Evolutionary conservation across 2,888 invertebrate species (phyloP), one percentile per base, ranked within the genome.

Genomic region (Holacanthella duospinosa): DNA sequence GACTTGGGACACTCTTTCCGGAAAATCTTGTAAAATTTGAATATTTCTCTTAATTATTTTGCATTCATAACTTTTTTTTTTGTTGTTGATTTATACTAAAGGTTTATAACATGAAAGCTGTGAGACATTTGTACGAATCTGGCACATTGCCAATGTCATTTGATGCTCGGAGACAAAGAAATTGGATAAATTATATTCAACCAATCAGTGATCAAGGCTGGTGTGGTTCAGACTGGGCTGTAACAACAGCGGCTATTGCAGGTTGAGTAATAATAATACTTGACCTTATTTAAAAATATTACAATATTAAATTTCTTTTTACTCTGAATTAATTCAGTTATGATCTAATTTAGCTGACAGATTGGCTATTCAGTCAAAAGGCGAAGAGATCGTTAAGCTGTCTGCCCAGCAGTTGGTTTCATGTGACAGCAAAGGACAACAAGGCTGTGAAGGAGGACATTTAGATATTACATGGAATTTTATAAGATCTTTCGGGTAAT

Each of bases 221-320:
- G 80, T 87, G 95, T 75, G 94, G 89, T 0, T 85, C 93, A 0
- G 94, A 93, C 1, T 96, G 95, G 95, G 94, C 93, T 0, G 82
- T 95, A 28, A 88, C 92, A 0, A 88, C 93, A 0, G 86, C 87
- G 16, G 84, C 85, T 19, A 86, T 91, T 44, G 70, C 72, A n/a
- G 74, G 74, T 72, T 68, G 29, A 58, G 4, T 16, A n/a, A n/a
- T n/a, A n/a, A n/a, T n/a, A n/a, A n/a, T n/a, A n/a, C n/a, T n/a
- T n/a, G n/a, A n/a, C n/a, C 3, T 36, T 58, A 29, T 29, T 9
- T 16, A 58, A 29, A 24, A 26, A 28, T 29, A 58, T 58, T 29
- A 12, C 6, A 67, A 68, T 53, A 25, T 16, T 55, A 48, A 56
- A 53, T 53, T 26, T 25, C 6, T 59, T 25, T 16, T 6, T 44